These are phyloP conservation scores for Holocentrus rufus DNA, from an alignment of 2,797 vertebrate genomes.

Conservation along the genomic window DNA sequence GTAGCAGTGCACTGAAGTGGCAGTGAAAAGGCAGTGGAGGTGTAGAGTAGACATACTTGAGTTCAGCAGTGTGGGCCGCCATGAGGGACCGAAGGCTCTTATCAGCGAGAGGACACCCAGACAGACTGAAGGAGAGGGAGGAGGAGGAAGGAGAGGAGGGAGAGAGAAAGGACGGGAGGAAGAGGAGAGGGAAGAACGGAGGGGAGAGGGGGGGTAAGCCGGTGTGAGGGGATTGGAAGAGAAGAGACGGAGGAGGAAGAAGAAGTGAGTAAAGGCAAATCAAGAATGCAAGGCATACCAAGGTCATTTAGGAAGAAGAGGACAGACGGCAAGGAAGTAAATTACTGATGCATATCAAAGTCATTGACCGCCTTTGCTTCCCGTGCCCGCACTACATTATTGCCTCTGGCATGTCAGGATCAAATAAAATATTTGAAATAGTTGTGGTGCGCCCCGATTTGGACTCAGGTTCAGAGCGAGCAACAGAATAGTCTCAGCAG, in stretches of 20 bases:
- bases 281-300: conserved; percentile 75
- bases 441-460: conserved; percentile 29
- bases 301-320: conserved; percentile 74
- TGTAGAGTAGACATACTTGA: conserved; percentile 94
- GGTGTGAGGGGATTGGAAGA: conserved; percentile 50
- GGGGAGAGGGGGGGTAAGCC: conserved; percentile 60
- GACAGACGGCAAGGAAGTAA: conserved; percentile 71
- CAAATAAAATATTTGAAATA: conserved; percentile 67
- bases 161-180: conserved; percentile 11
- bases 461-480: conserved; percentile 33
- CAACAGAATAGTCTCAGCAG: conserved; percentile 29
- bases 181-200: conserved; percentile 55
- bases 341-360: conserved; percentile 76
- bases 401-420: conserved; percentile 61
- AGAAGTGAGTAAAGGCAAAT: conserved; percentile 73
- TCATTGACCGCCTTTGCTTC: conserved; percentile 59
- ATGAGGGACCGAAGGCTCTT: conserved; percentile 99
- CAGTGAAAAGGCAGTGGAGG: conserved; percentile 64
- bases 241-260: conserved; percentile 37
- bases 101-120: conserved; percentile 99
- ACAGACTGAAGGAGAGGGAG: conserved; percentile 89
- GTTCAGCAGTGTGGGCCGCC: conserved; percentile 99
- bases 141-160: conserved; percentile 31
- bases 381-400: conserved; percentile 53
- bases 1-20: conserved; percentile 56